Evolutionary conservation across 2,888 invertebrate species (phyloP).

Genomic region (Drosophila rubida): DNA sequence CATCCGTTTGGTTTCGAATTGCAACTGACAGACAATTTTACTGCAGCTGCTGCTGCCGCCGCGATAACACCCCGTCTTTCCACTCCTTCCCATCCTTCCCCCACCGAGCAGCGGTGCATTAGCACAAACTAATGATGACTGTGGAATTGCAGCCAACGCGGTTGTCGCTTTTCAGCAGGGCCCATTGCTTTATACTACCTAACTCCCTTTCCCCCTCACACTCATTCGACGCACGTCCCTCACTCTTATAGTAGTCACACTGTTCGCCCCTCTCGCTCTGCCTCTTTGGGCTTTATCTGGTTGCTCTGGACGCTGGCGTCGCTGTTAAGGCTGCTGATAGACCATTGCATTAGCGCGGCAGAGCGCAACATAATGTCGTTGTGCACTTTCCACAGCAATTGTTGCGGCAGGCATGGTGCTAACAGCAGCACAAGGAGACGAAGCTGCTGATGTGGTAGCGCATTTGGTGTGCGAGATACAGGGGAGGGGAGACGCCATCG

Average conservation of each 20-base stretch:
- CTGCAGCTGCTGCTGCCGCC: slow-evolving; percentile 40
- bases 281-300: slow-evolving; percentile 40
- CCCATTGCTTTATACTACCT: slow-evolving; percentile 19
- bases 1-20: slow-evolving; percentile 70
- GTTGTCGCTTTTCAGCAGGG: slow-evolving; percentile 45
- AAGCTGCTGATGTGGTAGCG: slow-evolving; percentile 17
- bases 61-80: slow-evolving; percentile 48
- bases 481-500: slow-evolving; percentile 3
- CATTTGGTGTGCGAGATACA: slow-evolving; percentile 5
- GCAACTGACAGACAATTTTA: slow-evolving; percentile 70
- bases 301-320: slow-evolving; percentile 53
- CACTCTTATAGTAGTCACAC: not conserved
- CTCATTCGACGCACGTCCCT: slow-evolving; percentile 3
- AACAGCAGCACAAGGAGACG: slow-evolving; percentile 26
- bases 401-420: slow-evolving; percentile 57
- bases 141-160: slow-evolving; percentile 61
- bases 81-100: not conserved
- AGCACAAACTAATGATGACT: slow-evolving; percentile 71
- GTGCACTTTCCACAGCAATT: slow-evolving; percentile 73
- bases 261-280: not conserved
- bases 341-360: slow-evolving; percentile 73
- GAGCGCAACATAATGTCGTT: slow-evolving; percentile 75
- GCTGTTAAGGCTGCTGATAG: slow-evolving; percentile 59
- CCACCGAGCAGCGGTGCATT: slow-evolving; percentile 60
- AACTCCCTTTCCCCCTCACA: not conserved